Conservation (phyloP, 1,140 invertebrate species). For the Hyles vespertilio region DNA sequence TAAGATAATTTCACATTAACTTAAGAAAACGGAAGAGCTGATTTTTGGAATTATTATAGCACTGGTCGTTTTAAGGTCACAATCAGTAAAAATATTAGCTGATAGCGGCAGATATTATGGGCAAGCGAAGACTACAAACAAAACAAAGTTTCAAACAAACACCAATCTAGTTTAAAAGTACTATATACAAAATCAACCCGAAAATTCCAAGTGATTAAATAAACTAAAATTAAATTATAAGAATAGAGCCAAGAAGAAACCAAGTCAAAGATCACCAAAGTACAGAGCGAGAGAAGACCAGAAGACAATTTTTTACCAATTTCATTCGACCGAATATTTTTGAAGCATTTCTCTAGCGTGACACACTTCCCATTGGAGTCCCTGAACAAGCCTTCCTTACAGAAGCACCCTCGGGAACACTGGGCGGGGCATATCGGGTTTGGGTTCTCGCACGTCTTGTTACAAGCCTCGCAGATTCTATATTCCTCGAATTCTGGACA, state of each 20-base stretch:
- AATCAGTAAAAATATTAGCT: no score
- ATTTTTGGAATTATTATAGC: no score
- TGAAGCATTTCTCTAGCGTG: slow-evolving; percentile 22
- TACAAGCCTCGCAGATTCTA: slow-evolving; percentile 39
- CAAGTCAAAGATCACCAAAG: background rate
- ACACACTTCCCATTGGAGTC: slow-evolving; percentile 36
- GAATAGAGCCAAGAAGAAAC: background rate
- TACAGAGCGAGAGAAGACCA: no score
- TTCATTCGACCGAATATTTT: slow-evolving; percentile 10
- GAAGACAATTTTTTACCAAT: slow-evolving; percentile 4
- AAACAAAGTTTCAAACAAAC: no score
- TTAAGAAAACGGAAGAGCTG: no score
- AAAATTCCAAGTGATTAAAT: no score
- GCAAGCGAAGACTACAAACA: no score
- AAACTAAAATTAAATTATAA: background rate
- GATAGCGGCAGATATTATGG: no score
- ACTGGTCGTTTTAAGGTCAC: no score
- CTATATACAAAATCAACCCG: no score
- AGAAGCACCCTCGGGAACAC: slow-evolving; percentile 45
- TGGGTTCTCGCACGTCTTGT: slow-evolving; percentile 38
- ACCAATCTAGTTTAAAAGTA: no score
- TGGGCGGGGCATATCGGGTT: slow-evolving; percentile 41
- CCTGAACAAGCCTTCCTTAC: slow-evolving; percentile 31
- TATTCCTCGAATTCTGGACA: slow-evolving; percentile 43
- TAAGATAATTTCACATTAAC: no score